These are phyloP conservation scores for Helicoverpa armigera DNA, from an alignment of 1,140 invertebrate genomes.

Conservation along the genomic window DNA sequence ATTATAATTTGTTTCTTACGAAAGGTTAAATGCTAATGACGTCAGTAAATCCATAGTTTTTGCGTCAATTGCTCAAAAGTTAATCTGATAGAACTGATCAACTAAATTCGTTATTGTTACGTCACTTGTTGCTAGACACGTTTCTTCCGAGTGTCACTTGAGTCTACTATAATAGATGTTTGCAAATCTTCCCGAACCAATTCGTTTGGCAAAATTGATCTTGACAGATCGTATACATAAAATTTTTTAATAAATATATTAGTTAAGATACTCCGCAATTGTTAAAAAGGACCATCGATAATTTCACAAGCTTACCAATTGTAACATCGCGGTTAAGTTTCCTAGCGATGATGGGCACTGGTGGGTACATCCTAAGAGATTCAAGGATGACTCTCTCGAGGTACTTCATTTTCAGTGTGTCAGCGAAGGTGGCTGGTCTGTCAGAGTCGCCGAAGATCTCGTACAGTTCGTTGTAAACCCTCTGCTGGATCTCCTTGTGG, in stretches of 20 bases:
- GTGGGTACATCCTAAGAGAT: slow-evolving; percentile 93
- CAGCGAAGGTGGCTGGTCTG: slow-evolving; percentile 91
- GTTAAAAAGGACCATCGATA: neutral
- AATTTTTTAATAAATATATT: too few relatives aligned
- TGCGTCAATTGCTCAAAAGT: slow-evolving; percentile 1
- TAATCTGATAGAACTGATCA: neutral
- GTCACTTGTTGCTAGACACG: neutral
- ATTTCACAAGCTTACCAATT: slow-evolving; percentile 65
- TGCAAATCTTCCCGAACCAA: neutral
- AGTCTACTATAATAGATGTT: neutral
- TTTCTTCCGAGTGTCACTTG: neutral
- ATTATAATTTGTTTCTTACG: neutral
- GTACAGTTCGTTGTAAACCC: slow-evolving; percentile 93
- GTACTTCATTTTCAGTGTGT: slow-evolving; percentile 94
- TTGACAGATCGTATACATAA: neutral
- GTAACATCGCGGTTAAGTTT: slow-evolving; percentile 87
- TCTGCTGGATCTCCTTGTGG: slow-evolving; percentile 91
- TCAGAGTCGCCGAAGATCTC: slow-evolving; percentile 94
- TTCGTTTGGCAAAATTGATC: neutral
- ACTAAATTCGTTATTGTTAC: neutral
- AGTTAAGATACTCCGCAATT: too few relatives aligned
- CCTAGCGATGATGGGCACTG: slow-evolving; percentile 93
- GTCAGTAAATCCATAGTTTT: slow-evolving; percentile 7
- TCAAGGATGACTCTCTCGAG: slow-evolving; percentile 95
- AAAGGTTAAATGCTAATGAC: slow-evolving; percentile 28